Evolutionary conservation across 2,797 vertebrate species (phyloP), one percentile per base, ranked within the genome.

Genomic region (Decapterus maruadsi): DNA sequence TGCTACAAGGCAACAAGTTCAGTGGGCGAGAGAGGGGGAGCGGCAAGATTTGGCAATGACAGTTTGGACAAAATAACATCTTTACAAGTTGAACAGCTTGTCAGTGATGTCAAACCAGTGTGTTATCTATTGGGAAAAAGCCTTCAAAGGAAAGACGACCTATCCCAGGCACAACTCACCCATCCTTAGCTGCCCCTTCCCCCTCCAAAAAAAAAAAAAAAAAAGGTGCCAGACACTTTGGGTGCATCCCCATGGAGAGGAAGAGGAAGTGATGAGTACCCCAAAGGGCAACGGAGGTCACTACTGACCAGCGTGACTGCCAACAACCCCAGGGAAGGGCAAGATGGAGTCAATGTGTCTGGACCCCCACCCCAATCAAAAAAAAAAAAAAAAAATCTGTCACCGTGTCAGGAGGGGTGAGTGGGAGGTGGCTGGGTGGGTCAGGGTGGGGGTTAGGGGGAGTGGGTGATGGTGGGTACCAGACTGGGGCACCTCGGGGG

Each of bases 401-500:
- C 92, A 94, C 79, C 6, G 58, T 82, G 80, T 84, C 68, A 14
- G 78, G 80, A 82, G 81, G 91, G 86, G 83, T 68, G 78, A 83
- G 85, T 72, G 60, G 88, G 84, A 81, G 75, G 82, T 81, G 74
- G 83, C 19, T 73, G 82, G 68, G 31, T 82, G 69, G 88, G 83
- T 66, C 75, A 68, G 68, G 81, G 80, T 36, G 76, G 81, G 87
- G 68, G 83, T 77, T 77, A 72, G 78, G 81, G 81, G 82, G 86
- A 86, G 82, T 69, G 84, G 87, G 85, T 77, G 86, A 89, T 90
- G 91, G 89, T 91, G 94, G 94, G 92, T 93, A 93, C 93, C 94
- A 95, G 94, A 93, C 94, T 93, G 94, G 92, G 94, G 91, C 94
- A 94, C 94, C 93, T 94, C 93, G 68, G 94, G 93, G 94, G 95